phyloP scores from a whole-genome alignment of 2,113 vertebrate genomes.

The Mus spicilegus region DNA sequence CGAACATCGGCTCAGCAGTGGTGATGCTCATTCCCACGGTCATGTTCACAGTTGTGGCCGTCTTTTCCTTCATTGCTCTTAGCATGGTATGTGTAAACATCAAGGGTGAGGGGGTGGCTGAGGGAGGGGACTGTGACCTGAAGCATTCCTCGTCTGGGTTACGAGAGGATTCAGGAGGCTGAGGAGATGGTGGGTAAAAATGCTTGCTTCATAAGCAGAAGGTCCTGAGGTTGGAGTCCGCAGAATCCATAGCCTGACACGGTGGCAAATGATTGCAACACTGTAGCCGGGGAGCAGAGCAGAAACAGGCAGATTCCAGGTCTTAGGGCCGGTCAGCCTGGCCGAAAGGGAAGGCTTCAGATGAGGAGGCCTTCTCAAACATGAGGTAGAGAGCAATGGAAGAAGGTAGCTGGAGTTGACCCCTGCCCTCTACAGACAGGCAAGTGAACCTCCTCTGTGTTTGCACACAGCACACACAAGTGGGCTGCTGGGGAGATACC shows the following conservation, averaged over 20 bases:
- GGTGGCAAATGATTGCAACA: neutral
- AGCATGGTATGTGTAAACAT: constrained; percentile 90
- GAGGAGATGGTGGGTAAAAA: neutral
- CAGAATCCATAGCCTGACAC: neutral
- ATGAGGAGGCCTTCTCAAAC: neutral
- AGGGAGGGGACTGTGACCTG: neutral
- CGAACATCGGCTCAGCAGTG: constrained; percentile 93
- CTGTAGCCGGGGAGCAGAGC: neutral
- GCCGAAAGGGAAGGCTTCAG: neutral
- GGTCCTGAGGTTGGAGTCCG: neutral
- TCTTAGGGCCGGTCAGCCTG: neutral
- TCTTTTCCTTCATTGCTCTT: constrained; percentile 95
- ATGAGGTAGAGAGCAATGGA: neutral
- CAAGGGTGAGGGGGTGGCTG: neutral
- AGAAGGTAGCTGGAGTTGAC: neutral
- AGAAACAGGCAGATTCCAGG: neutral
- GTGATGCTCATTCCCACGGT: constrained; percentile 97
- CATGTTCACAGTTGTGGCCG: constrained; percentile 95
- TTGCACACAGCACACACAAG: neutral
- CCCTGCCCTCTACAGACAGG: neutral
- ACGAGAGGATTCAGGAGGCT: neutral
- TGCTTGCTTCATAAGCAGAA: neutral
- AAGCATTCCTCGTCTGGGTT: neutral
- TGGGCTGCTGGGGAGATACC: neutral
- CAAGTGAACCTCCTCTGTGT: neutral